These are phyloP conservation scores for Rhinopithecus roxellana DNA, from an alignment of 2,113 vertebrate species.

Conservation along the genomic window DNA sequence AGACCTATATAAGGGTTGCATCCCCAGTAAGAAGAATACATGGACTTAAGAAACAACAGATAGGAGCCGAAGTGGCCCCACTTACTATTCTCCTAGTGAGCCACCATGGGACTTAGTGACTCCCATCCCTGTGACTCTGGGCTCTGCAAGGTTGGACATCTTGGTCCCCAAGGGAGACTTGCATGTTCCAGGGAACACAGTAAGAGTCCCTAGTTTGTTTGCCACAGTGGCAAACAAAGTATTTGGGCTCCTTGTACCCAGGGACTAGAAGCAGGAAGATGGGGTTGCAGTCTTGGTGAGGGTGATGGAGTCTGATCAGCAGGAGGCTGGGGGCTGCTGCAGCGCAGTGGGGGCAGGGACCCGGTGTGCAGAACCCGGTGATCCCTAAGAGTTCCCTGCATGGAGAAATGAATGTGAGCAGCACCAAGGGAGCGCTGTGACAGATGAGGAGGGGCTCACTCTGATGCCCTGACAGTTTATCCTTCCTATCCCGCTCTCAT, in stretches of 20 bases:
- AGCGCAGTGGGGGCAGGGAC: accelerated
- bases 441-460: too few relatives aligned
- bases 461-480: accelerated
- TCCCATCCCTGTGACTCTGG: not conserved
- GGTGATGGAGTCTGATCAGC: not conserved
- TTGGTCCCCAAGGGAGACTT: not conserved
- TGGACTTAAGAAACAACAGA: not conserved
- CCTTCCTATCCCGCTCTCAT: accelerated
- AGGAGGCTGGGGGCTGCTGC: not conserved
- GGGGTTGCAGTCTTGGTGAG: not conserved
- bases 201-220: not conserved
- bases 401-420: not conserved
- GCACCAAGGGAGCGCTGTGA: too few relatives aligned
- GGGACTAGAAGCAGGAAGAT: not conserved
- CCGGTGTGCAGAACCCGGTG: not conserved
- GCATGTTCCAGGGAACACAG: not conserved
- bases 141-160: not conserved
- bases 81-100: too few relatives aligned
- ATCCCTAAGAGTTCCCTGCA: not conserved
- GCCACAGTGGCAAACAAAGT: not conserved
- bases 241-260: not conserved
- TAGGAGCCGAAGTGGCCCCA: not conserved
- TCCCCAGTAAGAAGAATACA: not conserved
- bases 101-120: too few relatives aligned
- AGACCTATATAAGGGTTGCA: not conserved